These are phyloP conservation scores for Spea bombifrons DNA, from an alignment of 2,113 vertebrate genomes.

Conservation along the genomic window DNA sequence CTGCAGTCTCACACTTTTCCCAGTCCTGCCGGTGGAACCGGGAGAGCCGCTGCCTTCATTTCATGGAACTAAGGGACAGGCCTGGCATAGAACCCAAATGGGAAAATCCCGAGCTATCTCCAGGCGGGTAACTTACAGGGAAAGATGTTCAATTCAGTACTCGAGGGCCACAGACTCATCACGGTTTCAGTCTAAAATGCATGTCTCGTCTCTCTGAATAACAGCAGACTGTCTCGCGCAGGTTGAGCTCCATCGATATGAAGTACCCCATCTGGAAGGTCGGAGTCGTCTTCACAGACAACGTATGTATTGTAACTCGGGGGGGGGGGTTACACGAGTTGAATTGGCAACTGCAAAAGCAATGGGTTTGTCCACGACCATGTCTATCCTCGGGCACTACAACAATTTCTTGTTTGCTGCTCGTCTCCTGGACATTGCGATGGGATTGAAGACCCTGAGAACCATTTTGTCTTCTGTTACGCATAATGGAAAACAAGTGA, in stretches of 20 bases:
- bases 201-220: too few relatives aligned
- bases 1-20: too few relatives aligned
- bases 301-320: conserved; percentile 77
- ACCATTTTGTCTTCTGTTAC: conserved; percentile 97
- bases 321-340: not conserved
- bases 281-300: conserved; percentile 96
- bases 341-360: not conserved
- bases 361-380: conserved; percentile 80
- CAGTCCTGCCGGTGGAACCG: too few relatives aligned
- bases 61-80: too few relatives aligned
- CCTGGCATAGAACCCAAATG: too few relatives aligned
- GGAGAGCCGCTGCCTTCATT: too few relatives aligned
- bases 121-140: too few relatives aligned
- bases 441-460: conserved; percentile 96
- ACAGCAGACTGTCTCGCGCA: conserved; percentile 57
- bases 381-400: conserved; percentile 97
- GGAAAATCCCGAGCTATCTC: too few relatives aligned
- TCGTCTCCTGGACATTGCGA: conserved; percentile 93
- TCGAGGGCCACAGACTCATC: too few relatives aligned
- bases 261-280: conserved; percentile 97
- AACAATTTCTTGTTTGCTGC: conserved; percentile 99
- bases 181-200: too few relatives aligned
- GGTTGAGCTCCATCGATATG: conserved; percentile 92
- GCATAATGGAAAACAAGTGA: conserved; percentile 97
- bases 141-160: too few relatives aligned